Evolutionary conservation across 2,113 vertebrate genomes (phyloP).

Genomic region (Meleagris gallopavo): DNA sequence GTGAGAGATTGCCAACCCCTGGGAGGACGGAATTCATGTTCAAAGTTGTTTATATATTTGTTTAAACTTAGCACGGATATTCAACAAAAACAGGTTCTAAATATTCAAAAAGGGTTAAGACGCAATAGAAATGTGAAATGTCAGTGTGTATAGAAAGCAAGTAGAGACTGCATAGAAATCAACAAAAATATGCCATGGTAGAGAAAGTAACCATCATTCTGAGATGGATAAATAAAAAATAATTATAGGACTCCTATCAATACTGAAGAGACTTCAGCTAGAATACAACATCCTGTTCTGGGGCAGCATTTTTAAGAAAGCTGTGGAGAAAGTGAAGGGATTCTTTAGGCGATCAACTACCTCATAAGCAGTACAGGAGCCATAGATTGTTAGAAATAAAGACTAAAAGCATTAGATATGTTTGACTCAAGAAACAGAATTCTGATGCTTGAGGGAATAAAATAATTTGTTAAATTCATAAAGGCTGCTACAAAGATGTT

Average conservation of each 20-base stretch:
- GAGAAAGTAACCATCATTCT: background rate
- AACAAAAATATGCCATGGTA: background rate
- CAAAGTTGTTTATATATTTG: background rate
- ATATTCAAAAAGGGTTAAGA: background rate
- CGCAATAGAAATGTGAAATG: background rate
- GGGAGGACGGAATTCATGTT: background rate
- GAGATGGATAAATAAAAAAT: background rate
- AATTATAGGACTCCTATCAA: background rate
- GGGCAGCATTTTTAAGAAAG: background rate
- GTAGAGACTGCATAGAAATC: background rate
- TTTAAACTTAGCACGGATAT: background rate
- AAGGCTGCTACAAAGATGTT: background rate
- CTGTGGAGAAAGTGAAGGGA: background rate
- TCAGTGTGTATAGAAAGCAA: background rate
- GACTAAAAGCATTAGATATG: background rate
- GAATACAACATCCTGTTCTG: background rate
- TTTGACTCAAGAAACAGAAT: background rate
- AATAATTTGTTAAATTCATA: background rate
- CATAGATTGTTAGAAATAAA: background rate
- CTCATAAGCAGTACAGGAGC: background rate
- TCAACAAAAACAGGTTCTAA: background rate
- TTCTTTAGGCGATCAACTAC: background rate
- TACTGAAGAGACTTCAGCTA: background rate
- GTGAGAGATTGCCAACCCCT: background rate
- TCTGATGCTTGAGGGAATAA: background rate